Evolutionary conservation across 2,888 invertebrate species (phyloP).

Genomic region (Venustoraphidia nigricollis): DNA sequence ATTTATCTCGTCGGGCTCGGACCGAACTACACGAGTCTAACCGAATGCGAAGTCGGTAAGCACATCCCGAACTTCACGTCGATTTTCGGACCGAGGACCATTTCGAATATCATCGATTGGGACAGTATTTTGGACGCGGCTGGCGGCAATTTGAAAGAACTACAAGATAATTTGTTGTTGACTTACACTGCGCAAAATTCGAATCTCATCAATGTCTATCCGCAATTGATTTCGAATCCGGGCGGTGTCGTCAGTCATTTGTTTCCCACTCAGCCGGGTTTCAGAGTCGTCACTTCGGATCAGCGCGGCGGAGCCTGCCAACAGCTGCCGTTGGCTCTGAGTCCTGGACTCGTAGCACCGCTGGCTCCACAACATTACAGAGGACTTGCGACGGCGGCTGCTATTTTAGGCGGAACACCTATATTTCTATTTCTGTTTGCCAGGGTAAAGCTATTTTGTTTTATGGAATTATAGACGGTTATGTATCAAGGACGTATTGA

Average conservation of each 20-base stretch:
- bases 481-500: too few relatives aligned
- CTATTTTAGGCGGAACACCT: constrained; percentile 45
- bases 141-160: constrained; percentile 30
- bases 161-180: constrained; percentile 44
- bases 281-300: constrained; percentile 27
- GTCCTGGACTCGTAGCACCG: constrained; percentile 20
- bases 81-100: constrained; percentile 29
- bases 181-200: constrained; percentile 48
- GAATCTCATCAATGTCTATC: constrained; percentile 31
- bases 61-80: constrained; percentile 31
- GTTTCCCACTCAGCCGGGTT: constrained; percentile 28
- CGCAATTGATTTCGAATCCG: constrained; percentile 26
- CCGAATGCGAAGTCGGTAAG: constrained; percentile 31
- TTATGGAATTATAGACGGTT: not conserved
- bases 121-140: constrained; percentile 41
- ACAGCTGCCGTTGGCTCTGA: constrained; percentile 7
- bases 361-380: constrained; percentile 32
- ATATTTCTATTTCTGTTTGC: constrained; percentile 52
- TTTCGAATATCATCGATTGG: constrained; percentile 41
- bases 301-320: constrained; percentile 16
- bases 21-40: constrained; percentile 31
- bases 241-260: constrained; percentile 25
- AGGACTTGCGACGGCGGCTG: constrained; percentile 37
- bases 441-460: constrained; percentile 29
- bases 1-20: constrained; percentile 38